phyloP scores from a whole-genome alignment of 2,113 vertebrate genomes.

The Pteronura brasiliensis region DNA sequence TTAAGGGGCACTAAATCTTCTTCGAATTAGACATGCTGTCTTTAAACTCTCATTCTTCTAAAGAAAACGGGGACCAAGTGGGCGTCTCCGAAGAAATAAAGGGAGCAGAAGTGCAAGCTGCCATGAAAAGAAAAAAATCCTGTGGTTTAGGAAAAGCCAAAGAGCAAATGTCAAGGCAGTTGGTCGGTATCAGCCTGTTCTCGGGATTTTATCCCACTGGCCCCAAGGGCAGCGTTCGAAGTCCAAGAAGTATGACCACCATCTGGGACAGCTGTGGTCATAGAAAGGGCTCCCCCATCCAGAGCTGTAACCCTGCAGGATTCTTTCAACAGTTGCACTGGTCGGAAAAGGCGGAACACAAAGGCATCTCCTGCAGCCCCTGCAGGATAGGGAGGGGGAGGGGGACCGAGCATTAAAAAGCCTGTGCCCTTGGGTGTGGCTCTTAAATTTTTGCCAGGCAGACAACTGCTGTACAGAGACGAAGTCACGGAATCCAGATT shows the following conservation, averaged over 20 bases:
- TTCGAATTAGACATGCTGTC: not conserved
- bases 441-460: not conserved
- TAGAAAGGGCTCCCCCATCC: constrained; percentile 19
- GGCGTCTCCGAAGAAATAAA: constrained; percentile 3
- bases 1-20: constrained; percentile 2
- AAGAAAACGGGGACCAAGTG: not conserved
- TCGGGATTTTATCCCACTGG: not conserved
- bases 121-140: constrained; percentile 37
- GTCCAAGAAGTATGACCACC: not conserved
- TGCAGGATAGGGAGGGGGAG: not conserved
- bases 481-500: not conserved
- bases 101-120: constrained; percentile 31
- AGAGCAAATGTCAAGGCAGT: constrained; percentile 31
- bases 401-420: fast-evolving
- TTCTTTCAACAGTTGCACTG: not conserved
- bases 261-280: constrained; percentile 49
- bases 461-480: constrained; percentile 31
- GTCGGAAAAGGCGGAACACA: not conserved
- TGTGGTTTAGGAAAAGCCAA: not conserved
- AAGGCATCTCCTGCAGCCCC: not conserved
- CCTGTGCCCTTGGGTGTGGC: not conserved
- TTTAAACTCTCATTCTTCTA: constrained; percentile 35
- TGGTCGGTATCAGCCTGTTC: not conserved
- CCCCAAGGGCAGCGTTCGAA: not conserved
- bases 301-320: not conserved